Conservation (phyloP, 2,113 vertebrate species). For the Lycaon pictus region DNA sequence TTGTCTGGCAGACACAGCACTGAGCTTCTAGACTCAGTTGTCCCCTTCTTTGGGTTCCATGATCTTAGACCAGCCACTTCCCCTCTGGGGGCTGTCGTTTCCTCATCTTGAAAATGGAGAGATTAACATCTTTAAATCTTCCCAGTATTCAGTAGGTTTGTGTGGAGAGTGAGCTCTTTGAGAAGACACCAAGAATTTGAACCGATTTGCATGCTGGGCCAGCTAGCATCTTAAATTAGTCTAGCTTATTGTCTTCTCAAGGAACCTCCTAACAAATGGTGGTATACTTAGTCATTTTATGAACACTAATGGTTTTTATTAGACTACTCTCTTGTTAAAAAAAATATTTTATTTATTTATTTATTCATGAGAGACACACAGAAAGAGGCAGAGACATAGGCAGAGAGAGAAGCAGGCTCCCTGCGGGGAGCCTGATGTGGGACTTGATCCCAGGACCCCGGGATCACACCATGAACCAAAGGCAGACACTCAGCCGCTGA, state of each 20-base stretch:
- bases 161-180: not conserved
- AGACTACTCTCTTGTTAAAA: not conserved
- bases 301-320: conserved; percentile 1
- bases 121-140: not conserved
- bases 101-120: not conserved
- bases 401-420: no score
- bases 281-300: not conserved
- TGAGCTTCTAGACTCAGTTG: not conserved
- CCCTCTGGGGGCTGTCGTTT: not conserved
- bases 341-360: no score
- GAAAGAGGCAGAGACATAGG: no score
- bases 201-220: not conserved
- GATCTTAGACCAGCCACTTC: not conserved
- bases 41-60: not conserved
- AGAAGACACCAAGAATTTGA: not conserved
- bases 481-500: no score
- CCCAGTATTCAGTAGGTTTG: not conserved
- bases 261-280: not conserved
- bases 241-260: not conserved
- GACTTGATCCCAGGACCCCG: no score
- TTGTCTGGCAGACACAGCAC: not conserved
- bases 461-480: no score
- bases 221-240: not conserved
- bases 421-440: no score
- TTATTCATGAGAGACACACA: no score